Conservation (phyloP, 2,113 vertebrate genomes). For the Larimichthys crocea region DNA sequence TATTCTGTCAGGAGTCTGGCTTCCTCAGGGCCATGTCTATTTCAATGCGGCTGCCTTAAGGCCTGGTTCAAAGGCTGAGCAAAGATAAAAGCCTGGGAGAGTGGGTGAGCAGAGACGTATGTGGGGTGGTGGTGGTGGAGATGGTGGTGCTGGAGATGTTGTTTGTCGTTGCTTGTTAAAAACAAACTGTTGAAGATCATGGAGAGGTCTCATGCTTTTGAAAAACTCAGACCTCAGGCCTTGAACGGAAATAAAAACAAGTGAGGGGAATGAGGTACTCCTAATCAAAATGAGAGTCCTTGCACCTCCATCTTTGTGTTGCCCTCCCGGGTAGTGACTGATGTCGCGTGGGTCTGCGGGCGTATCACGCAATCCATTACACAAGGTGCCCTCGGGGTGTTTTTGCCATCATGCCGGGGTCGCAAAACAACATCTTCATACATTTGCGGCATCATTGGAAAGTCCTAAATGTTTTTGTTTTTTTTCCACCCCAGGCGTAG, state of each 20-base stretch:
- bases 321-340: conserved; percentile 51
- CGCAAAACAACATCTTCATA: conserved; percentile 71
- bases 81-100: conserved; percentile 67
- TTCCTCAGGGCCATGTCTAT: conserved; percentile 58
- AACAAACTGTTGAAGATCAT: conserved; percentile 64
- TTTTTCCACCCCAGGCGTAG: conserved; percentile 27
- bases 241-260: conserved; percentile 45
- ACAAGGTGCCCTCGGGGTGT: conserved; percentile 49
- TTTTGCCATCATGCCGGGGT: conserved; percentile 54
- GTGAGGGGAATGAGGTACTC: conserved; percentile 44
- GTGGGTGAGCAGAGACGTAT: neutral
- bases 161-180: conserved; percentile 76
- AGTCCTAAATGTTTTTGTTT: conserved; percentile 7
- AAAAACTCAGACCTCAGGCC: conserved; percentile 60
- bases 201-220: conserved; percentile 53
- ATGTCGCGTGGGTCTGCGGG: conserved; percentile 34
- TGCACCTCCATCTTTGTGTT: neutral
- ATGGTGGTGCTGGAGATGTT: conserved; percentile 45
- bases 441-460: conserved; percentile 53
- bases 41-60: conserved; percentile 62
- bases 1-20: conserved; percentile 47
- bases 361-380: conserved; percentile 58
- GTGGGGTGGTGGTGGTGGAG: neutral
- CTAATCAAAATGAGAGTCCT: conserved; percentile 67
- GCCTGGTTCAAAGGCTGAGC: conserved; percentile 69